Percentiles rank a stretch among this genome's conserved stretches.
These are phyloP conservation scores for Netelia fuscicornis DNA, from an alignment of 2,888 invertebrate species.

Conservation along the genomic window DNA sequence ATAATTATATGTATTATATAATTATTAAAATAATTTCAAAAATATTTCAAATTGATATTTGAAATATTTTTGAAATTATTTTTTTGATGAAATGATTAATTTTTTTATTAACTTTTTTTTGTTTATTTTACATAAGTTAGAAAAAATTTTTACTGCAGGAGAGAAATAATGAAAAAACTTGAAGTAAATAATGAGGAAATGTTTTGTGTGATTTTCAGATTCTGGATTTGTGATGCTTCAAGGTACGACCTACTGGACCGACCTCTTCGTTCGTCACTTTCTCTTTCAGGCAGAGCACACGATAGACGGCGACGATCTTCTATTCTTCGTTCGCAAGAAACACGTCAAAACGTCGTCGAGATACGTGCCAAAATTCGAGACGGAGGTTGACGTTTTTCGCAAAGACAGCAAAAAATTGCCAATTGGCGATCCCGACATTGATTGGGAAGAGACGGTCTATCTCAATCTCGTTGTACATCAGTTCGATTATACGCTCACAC, in stretches of 20 bases:
- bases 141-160: no score
- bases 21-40: no score
- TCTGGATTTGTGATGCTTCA: conserved; percentile 96
- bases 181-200: no score
- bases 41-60: no score
- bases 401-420: conserved; percentile 98
- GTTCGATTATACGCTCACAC: conserved; percentile 98
- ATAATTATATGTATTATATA: no score
- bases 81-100: no score
- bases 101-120: no score
- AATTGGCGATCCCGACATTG: conserved; percentile 97
- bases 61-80: no score
- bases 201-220: conserved; percentile 86
- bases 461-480: conserved; percentile 99
- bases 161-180: no score
- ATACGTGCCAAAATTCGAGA: conserved; percentile 96
- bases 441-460: conserved; percentile 99
- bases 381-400: conserved; percentile 98
- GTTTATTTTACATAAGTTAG: no score
- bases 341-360: conserved; percentile 95
- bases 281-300: conserved; percentile 95
- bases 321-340: conserved; percentile 97
- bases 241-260: conserved; percentile 98
- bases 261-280: conserved; percentile 97
- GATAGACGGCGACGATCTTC: conserved; percentile 96